Conservation (phyloP, 2,113 vertebrate species). For the Megalops atlanticus region DNA sequence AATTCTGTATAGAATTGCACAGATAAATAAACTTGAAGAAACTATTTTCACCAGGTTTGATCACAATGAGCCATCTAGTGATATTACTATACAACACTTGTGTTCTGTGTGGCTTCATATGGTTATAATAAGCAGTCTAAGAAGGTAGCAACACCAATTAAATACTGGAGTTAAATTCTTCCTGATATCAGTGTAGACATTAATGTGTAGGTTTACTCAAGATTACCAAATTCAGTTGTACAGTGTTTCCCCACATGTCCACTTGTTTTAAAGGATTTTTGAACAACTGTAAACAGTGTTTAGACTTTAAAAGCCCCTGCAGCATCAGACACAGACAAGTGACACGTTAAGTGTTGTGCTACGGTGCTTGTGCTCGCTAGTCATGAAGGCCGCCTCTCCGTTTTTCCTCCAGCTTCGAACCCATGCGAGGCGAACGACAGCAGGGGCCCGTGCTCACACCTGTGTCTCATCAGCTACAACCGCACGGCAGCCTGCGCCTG, state of each 20-base stretch:
- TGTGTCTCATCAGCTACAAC: conserved; percentile 95
- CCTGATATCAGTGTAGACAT: neutral
- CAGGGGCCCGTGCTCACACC: conserved; percentile 90
- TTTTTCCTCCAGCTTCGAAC: conserved; percentile 79
- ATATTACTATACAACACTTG: neutral
- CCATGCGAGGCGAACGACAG: conserved; percentile 87
- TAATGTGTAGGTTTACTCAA: neutral
- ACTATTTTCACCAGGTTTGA: no score
- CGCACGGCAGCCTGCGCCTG: conserved; percentile 88
- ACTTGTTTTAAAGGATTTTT: no score
- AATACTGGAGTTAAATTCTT: neutral
- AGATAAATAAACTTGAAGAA: no score
- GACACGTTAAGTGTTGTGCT: no score
- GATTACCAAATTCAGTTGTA: no score
- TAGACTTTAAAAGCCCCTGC: no score
- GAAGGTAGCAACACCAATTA: conserved; percentile 12
- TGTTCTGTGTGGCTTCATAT: neutral
- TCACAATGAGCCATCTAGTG: neutral
- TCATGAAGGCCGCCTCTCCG: neutral
- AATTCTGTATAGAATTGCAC: no score
- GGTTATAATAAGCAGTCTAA: neutral
- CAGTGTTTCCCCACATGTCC: no score
- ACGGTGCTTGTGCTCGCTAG: neutral
- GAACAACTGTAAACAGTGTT: neutral
- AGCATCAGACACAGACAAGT: no score